Base-by-base conservation (phyloP, 2,113 vertebrate species). In the Eolophus roseicapilla region DNA sequence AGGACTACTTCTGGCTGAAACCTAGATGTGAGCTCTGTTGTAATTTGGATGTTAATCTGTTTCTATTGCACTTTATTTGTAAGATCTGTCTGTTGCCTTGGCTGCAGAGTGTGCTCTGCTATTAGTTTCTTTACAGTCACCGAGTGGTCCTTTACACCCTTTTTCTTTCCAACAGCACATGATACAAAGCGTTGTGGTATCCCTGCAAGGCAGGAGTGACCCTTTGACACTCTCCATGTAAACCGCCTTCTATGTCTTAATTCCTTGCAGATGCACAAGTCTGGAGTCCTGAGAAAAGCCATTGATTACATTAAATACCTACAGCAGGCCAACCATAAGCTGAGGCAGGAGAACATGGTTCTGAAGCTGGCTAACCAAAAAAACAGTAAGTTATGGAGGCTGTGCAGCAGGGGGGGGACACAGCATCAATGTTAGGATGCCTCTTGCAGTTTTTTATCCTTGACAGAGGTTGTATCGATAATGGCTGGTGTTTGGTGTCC, bases 301-400 rank as follows among this genome's bases (percentile, higher is more conserved):
- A 99, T 99, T 15, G 99, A 99, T 96, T 99, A 99, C 96, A 99
- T 99, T 96, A 99, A 99, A 81, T 99, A 99, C 96, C 97, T 99
- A 74, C 99, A 99, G 92, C 99, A 99, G 94, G 98, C 98, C 92
- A 99, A 99, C 95, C 99, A 99, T 86, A 99, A 99, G 82, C 98
- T 99, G 75, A 98, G 99, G 13, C 99, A 99, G 95, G 99, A 99
- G 97, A 99, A 99, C 97, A 98, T 99, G 98, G 95, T 99, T 41
- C 98, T 99, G 46, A 99, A 99, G 96, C 97, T 99, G 98, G 98
- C 98, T 55, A 99, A 98, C 93, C 99, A 99, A 95, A 99, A 99
- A 94, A 99, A 98, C 98, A 99, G 99, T 99, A 95, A 98, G 99
- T 98, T 71, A 33, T 74, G 89, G 47, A 63, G 39, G 24, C 33